Evolutionary conservation across 1,140 invertebrate genomes (phyloP).

Genomic region (Bombyx mori): DNA sequence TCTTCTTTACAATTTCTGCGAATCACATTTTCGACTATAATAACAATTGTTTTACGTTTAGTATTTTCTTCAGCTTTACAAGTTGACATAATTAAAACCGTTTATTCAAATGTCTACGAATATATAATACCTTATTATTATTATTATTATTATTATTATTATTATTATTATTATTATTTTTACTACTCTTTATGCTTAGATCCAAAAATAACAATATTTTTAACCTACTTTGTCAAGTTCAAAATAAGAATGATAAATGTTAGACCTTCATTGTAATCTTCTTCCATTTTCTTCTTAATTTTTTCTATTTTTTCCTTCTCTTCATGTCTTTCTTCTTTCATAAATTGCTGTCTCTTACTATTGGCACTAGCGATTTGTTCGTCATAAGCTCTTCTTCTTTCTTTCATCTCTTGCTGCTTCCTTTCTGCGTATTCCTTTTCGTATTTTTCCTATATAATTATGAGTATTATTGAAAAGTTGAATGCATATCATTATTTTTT

Average conservation of each 20-base stretch:
- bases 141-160: no score
- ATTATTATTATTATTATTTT: no score
- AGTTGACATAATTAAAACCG: no score
- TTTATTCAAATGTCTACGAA: no score
- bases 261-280: conserved; percentile 50
- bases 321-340: conserved; percentile 39
- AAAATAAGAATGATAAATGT: no score
- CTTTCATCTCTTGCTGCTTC: conserved; percentile 38
- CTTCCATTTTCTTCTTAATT: conserved; percentile 52
- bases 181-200: no score
- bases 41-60: no score
- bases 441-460: conserved; percentile 1
- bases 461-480: background rate
- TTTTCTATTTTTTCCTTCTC: conserved; percentile 48
- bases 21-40: no score
- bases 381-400: conserved; percentile 43
- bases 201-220: no score
- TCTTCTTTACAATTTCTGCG: conserved; percentile 43
- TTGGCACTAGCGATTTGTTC: conserved; percentile 53
- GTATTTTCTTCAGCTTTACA: no score
- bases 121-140: no score
- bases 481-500: background rate
- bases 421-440: conserved; percentile 29
- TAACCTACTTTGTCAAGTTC: no score
- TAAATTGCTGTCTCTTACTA: conserved; percentile 30